These are phyloP conservation scores for Lagorchestes hirsutus DNA, from an alignment of 2,797 vertebrate species.

Conservation along the genomic window DNA sequence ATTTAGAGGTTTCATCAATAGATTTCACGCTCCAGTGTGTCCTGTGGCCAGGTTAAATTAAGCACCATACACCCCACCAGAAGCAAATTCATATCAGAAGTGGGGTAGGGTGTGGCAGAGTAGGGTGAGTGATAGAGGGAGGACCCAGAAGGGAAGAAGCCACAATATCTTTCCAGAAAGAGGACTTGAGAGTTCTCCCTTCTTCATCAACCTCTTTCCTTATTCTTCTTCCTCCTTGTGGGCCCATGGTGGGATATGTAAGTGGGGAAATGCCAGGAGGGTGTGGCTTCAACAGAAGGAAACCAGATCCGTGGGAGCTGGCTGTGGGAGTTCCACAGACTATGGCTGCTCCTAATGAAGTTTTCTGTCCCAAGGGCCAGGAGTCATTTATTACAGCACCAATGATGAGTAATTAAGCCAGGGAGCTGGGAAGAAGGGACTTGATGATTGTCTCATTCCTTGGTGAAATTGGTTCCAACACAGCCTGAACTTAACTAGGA, in stretches of 20 bases:
- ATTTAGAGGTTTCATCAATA: background rate
- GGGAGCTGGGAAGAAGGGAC: background rate
- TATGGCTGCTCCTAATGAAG: background rate
- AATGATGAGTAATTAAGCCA: conserved; percentile 71
- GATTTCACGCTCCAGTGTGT: background rate
- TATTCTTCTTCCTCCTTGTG: background rate
- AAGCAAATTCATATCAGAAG: background rate
- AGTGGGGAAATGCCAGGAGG: background rate
- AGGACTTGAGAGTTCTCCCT: background rate
- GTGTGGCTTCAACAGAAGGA: background rate
- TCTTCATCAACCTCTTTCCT: background rate
- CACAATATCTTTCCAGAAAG: background rate
- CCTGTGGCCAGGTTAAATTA: background rate
- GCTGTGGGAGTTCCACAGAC: background rate
- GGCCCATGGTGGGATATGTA: background rate
- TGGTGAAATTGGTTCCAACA: background rate
- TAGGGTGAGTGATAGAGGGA: background rate
- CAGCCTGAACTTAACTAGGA: background rate
- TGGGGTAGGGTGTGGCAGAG: background rate
- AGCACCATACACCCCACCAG: background rate
- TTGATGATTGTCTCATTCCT: conserved; percentile 20
- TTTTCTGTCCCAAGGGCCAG: conserved; percentile 46
- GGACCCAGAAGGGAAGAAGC: background rate
- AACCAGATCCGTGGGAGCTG: background rate
- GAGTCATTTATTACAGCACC: conserved; percentile 55